Evolutionary conservation across 2,888 invertebrate genomes (phyloP), one percentile per base, ranked within the genome.

Genomic region (Oscheius onirici): DNA sequence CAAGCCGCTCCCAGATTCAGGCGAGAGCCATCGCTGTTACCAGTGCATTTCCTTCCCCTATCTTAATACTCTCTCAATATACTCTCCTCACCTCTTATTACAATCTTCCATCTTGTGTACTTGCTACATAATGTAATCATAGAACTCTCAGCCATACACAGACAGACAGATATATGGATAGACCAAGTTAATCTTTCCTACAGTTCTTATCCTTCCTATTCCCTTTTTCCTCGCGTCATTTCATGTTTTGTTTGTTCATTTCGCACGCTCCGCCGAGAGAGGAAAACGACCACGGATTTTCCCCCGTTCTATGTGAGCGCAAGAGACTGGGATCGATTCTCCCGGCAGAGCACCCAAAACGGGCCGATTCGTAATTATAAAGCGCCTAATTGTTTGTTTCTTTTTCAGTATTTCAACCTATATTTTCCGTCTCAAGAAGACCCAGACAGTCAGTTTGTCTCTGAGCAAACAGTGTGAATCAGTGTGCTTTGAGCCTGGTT

Each of bases 331-430:
- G 51, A 51, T 51, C 51, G 51, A 51, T 51, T 51, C 51, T 20
- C 24, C 51, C 51, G 51, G 17, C 51, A 15, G 46, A 20, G 46
- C 11, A 51, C 51, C 51, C 22, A 51, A 51, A 51, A 51, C 51
- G 51, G 51, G 22, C 51, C 51, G 51, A 34, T 8, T 34, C 34
- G 51, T 24, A 51, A 20, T 22, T 15, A 46, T 15, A 20, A 20
- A 20, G 46, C 46, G 20, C 46, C 51, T 20, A 22, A 17, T 51
- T 24, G 24, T 51, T 51, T 22, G n/a, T 20, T 11, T 3, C 51
- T 13, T 46, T 5, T 5, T 46, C 46, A 46, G n/a, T 13, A 46
- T 20, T 15, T 13, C 46, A 43, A 43, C n/a, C 13, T 13, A 5
- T 17, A 15, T 15, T 46, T 20, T 46, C 5, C 8, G 20, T 5